Evolutionary conservation across 2,888 invertebrate species (phyloP).

Genomic region (Amphimallon solstitiale): DNA sequence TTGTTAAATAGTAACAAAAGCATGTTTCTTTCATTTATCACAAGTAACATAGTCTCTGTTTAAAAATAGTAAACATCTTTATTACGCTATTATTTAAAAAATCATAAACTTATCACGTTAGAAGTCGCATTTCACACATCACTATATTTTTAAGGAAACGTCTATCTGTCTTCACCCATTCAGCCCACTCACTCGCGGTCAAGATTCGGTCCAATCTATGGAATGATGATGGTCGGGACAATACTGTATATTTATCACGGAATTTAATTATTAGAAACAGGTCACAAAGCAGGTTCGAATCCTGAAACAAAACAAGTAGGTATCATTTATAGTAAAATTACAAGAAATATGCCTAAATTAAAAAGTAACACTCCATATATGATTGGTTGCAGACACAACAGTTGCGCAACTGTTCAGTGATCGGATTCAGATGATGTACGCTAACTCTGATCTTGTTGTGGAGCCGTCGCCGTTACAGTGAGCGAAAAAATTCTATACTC

Average conservation of each 20-base stretch:
- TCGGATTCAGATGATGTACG: no score
- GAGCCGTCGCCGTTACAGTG: no score
- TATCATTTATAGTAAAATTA: no score
- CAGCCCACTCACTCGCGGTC: constrained; percentile 35
- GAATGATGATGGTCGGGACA: constrained; percentile 37
- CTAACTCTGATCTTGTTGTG: no score
- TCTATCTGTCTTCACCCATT: constrained; percentile 34
- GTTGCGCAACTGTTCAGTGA: no score
- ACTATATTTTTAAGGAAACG: constrained; percentile 28
- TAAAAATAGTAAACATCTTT: constrained; percentile 13
- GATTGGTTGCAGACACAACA: no score
- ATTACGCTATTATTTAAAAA: constrained; percentile 7
- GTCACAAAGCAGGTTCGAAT: constrained; percentile 14
- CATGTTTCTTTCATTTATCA: constrained; percentile 27
- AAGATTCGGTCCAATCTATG: constrained; percentile 37
- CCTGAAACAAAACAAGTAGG: constrained; percentile 18
- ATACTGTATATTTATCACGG: constrained; percentile 40
- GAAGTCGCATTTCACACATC: constrained; percentile 38
- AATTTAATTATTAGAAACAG: constrained; percentile 21
- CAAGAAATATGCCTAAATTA: no score
- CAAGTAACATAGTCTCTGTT: constrained; percentile 16
- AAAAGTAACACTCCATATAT: no score
- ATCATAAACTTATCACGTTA: constrained; percentile 38
- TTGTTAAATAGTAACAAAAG: constrained; percentile 32
- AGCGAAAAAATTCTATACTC: no score